phyloP scores from a whole-genome alignment of 2,888 invertebrate genomes.

The Siphlonurus alternatus region DNA sequence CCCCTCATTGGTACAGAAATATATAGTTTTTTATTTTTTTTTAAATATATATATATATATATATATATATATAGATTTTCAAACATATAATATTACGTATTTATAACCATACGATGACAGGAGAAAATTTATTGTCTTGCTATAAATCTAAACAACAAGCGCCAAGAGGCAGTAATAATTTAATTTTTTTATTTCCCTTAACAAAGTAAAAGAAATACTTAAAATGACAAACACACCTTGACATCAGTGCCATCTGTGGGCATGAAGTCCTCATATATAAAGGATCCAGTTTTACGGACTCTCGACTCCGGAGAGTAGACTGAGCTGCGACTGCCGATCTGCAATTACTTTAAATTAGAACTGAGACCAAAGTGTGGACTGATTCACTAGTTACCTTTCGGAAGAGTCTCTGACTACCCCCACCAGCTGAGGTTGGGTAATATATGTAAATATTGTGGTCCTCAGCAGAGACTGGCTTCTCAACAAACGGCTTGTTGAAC shows the following conservation, averaged over 20 bases:
- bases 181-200: background rate
- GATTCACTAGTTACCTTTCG: slow-evolving; percentile 55
- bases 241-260: slow-evolving; percentile 89
- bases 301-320: slow-evolving; percentile 95
- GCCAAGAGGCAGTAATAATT: too few species aligned
- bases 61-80: too few species aligned
- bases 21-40: background rate
- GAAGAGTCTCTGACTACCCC: slow-evolving; percentile 93
- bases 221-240: slow-evolving; percentile 33
- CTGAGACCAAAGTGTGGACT: background rate
- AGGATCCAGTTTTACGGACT: slow-evolving; percentile 92
- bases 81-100: too few species aligned
- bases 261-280: slow-evolving; percentile 99
- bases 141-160: too few species aligned
- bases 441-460: slow-evolving; percentile 99
- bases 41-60: too few species aligned
- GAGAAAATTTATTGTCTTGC: too few species aligned
- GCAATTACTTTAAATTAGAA: slow-evolving; percentile 21
- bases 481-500: slow-evolving; percentile 97
- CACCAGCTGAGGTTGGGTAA: slow-evolving; percentile 95
- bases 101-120: too few species aligned
- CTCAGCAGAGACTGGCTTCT: slow-evolving; percentile 98
- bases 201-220: background rate
- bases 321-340: slow-evolving; percentile 97
- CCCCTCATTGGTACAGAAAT: background rate